Conservation (phyloP, 2,113 vertebrate genomes). For the Hypanus sabinus region DNA sequence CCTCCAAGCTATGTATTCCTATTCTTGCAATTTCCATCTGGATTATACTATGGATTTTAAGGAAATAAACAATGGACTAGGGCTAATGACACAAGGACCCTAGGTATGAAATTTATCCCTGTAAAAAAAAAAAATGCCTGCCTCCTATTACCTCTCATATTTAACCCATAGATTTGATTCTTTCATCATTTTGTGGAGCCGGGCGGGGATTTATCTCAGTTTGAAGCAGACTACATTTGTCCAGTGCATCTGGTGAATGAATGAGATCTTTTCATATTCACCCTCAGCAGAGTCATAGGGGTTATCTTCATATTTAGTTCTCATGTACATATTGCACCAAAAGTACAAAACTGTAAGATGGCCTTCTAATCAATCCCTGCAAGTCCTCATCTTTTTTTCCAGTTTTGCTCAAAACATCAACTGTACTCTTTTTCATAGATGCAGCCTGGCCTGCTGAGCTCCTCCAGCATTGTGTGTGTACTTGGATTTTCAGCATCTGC, state of each 20-base stretch:
- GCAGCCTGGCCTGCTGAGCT: too few relatives aligned
- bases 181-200: conserved; percentile 12
- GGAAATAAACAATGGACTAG: neutral
- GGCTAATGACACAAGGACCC: neutral
- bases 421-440: too few relatives aligned
- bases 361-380: neutral
- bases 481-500: too few relatives aligned
- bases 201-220: neutral
- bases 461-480: too few relatives aligned
- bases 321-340: neutral
- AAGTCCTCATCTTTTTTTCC: too few relatives aligned
- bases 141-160: conserved; percentile 8
- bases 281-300: neutral
- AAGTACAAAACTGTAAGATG: neutral
- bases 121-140: neutral
- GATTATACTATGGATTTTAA: conserved; percentile 3
- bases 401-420: too few relatives aligned
- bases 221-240: neutral
- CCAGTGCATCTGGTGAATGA: neutral
- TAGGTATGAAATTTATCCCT: neutral
- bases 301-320: neutral
- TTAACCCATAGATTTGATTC: neutral
- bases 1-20: neutral
- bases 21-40: neutral
- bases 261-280: neutral